Conservation (phyloP, 2,797 vertebrate species). For the Neopelma chrysocephalum region DNA sequence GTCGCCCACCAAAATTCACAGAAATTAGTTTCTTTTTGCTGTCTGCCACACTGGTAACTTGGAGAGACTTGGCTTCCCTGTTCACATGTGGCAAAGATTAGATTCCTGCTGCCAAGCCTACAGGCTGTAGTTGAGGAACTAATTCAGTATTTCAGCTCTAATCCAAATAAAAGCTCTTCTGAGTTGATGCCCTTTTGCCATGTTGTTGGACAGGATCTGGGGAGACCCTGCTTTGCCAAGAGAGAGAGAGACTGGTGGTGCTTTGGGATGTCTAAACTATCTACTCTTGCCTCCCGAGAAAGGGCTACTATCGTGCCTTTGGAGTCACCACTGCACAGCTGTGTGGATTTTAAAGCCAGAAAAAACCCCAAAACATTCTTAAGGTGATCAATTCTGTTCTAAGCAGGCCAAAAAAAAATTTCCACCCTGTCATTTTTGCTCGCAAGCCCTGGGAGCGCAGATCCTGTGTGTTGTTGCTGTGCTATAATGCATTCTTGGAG, state of each 20-base stretch:
- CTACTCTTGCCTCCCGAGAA: neutral
- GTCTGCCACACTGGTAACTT: neutral
- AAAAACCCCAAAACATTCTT: neutral
- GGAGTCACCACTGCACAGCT: neutral
- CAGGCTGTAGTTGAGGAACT: neutral
- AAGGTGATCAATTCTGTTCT: neutral
- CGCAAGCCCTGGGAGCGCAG: neutral
- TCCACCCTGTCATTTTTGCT: neutral
- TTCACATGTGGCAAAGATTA: neutral
- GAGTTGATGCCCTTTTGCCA: neutral
- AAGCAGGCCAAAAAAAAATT: neutral
- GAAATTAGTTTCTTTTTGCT: neutral
- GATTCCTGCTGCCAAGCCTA: neutral
- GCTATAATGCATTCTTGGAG: slow-evolving; percentile 5
- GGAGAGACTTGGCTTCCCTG: neutral
- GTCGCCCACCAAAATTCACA: neutral
- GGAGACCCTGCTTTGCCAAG: neutral
- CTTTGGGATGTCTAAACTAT: neutral
- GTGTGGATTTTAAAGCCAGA: neutral
- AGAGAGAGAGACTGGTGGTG: neutral
- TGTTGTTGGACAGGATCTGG: neutral
- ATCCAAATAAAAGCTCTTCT: neutral
- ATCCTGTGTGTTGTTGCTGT: neutral
- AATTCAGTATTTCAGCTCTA: neutral
- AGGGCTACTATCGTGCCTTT: neutral